Evolutionary conservation across 53 echinoderm and acorn worm genomes (phyloP).

Genomic region (Apostichopus leukothele): DNA sequence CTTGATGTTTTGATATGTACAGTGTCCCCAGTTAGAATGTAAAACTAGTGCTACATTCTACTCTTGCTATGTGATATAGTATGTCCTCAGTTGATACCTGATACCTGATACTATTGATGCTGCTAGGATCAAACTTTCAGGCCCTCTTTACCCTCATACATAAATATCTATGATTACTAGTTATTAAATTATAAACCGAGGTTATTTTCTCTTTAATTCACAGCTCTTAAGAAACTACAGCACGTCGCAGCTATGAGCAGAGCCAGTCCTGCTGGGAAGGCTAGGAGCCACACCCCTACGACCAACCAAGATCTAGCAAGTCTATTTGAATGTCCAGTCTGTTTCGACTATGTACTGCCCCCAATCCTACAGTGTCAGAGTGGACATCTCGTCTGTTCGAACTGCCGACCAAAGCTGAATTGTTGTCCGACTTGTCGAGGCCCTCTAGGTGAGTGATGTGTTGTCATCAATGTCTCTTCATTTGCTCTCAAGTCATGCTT

Average conservation of each 20-base stretch:
- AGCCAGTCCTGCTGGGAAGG: constrained; percentile 76
- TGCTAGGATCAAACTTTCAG: neutral
- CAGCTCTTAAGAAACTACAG: constrained; percentile 75
- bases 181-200: neutral
- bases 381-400: constrained; percentile 97
- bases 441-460: constrained; percentile 78
- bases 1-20: too few species aligned
- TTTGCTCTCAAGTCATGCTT: too few species aligned
- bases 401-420: constrained; percentile 92
- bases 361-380: constrained; percentile 99
- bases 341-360: constrained; percentile 98
- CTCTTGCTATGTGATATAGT: too few species aligned
- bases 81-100: too few species aligned
- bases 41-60: too few species aligned
- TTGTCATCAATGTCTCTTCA: neutral
- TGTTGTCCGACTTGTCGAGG: constrained; percentile 97
- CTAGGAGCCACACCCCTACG: constrained; percentile 97
- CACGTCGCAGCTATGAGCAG: constrained; percentile 90
- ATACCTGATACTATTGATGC: too few species aligned
- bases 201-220: neutral
- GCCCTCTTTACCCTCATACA: neutral
- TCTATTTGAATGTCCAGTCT: constrained; percentile 98
- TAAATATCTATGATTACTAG: neutral
- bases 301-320: constrained; percentile 98
- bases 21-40: too few species aligned